Conservation (phyloP, 1,140 invertebrate species). For the Trissolcus basalis region DNA sequence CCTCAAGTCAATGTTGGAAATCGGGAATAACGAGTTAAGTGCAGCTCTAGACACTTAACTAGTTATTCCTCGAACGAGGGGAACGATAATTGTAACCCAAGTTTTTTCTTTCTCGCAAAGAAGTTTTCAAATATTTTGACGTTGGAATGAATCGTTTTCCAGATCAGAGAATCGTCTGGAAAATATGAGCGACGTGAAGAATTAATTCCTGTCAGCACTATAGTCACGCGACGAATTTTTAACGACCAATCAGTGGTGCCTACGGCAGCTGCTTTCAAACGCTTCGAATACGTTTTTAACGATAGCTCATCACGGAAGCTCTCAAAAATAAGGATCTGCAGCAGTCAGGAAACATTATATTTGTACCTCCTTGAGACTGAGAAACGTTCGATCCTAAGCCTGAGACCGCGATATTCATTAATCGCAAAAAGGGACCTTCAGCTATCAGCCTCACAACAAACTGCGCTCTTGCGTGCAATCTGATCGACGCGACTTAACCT, state of each 20-base stretch:
- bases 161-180: slow-evolving; percentile 7
- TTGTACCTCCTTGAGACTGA: slow-evolving; percentile 20
- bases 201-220: slow-evolving; percentile 25
- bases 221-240: slow-evolving; percentile 56
- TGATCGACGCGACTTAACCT: slow-evolving; percentile 42
- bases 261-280: slow-evolving; percentile 39
- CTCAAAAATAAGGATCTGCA: slow-evolving; percentile 47
- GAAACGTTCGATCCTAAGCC: slow-evolving; percentile 9
- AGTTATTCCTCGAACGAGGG: no score
- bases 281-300: slow-evolving; percentile 60
- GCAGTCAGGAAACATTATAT: slow-evolving; percentile 24
- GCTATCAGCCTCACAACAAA: slow-evolving; percentile 48
- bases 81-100: no score
- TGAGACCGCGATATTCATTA: slow-evolving; percentile 26
- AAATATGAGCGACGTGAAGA: slow-evolving; percentile 16
- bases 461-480: slow-evolving; percentile 45
- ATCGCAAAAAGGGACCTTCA: slow-evolving; percentile 60
- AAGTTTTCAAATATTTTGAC: slow-evolving; percentile 4
- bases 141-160: slow-evolving; percentile 12
- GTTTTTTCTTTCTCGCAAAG: no score
- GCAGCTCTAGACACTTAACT: no score
- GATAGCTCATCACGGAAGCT: slow-evolving; percentile 60
- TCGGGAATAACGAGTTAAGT: no score
- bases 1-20: no score
- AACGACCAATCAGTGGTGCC: slow-evolving; percentile 49